Evolutionary conservation across 2,888 invertebrate species (phyloP).

Genomic region (Clostera curtula): DNA sequence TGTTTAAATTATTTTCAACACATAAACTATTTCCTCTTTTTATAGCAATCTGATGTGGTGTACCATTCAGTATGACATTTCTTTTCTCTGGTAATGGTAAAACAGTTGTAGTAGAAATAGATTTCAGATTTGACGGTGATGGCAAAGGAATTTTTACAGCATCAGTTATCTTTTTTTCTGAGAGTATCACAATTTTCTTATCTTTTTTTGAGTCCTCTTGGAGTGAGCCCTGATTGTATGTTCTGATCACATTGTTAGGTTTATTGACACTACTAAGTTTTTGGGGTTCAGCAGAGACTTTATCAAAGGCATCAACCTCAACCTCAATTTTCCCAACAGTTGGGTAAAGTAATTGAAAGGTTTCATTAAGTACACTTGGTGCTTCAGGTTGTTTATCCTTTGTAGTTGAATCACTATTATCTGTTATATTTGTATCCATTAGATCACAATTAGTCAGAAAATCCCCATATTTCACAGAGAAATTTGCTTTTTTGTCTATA

Average conservation of each 20-base stretch:
- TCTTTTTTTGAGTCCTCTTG: conserved; percentile 15
- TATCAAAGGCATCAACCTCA: too few relatives aligned
- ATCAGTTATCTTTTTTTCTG: conserved; percentile 43
- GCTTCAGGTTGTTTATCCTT: too few relatives aligned
- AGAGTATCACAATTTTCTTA: conserved; percentile 46
- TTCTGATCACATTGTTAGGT: too few relatives aligned
- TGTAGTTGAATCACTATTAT: conserved; percentile 19
- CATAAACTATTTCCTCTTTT: too few relatives aligned
- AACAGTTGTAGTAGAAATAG: conserved; percentile 37
- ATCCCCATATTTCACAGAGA: conserved; percentile 54
- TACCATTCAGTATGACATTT: conserved; percentile 6
- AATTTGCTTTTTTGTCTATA: conserved; percentile 48
- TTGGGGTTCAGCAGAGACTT: too few relatives aligned
- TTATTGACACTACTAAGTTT: too few relatives aligned
- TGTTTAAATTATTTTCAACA: too few relatives aligned
- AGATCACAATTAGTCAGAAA: conserved; percentile 52
- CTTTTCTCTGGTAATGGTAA: conserved; percentile 29
- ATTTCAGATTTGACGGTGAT: too few relatives aligned
- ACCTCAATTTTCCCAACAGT: too few relatives aligned
- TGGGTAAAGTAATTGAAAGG: too few relatives aligned
- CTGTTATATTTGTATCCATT: conserved; percentile 23
- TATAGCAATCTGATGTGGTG: neutral
- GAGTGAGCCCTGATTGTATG: conserved; percentile 3
- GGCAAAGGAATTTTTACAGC: conserved; percentile 34
- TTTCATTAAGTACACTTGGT: too few relatives aligned